Base-by-base conservation (phyloP, 35 echinoderm and acorn worm species). In the Ophioderma brevispina region DNA sequence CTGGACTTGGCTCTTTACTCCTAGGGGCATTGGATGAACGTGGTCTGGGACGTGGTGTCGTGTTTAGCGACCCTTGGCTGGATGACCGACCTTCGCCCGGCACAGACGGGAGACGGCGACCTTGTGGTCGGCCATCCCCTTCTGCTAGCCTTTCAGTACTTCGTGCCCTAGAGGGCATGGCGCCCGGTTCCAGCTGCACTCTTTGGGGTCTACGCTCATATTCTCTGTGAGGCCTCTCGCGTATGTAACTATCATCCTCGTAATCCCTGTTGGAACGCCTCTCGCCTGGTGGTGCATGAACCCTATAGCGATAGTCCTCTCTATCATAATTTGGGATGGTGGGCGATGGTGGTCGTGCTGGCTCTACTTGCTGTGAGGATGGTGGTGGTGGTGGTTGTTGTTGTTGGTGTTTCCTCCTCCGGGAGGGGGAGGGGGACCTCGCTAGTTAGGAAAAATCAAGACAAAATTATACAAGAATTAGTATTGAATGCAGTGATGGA, bases 381-480 rank as follows among this genome's bases (percentile, higher is more conserved):
- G 10, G 59, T 2, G 59, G n/a, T 25, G 5, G 59, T 25, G 10
- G 59, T 70, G 10, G 59, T 25, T 70, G 59, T 25, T 70, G 17
- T 25, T 30, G 59, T 25, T 70, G 59, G 10, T 70, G 78, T 83
- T 91, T 78, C 92, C 94, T 89, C 86, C 94, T 89, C 81, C 94
- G 42, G 80, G 79, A 75, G 63, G 94, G 94, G 82, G 91, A 93
- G 76, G 94, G 94, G 86, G 94, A 96, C 84, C 94, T 91, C 82
- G 82, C 94, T 96, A 75, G 13, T 49, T 46, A 55, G 11, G 4
- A 83, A 8, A 55, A 83, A 83, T 49, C 81, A 46, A 46, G 35
- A n/a, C 21, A 25, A 55, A 83, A 83, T 31, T 49, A 4, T 1
- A 46, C 1, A 46, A 37, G 13, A 15, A 10, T 41, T 83, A 39